phyloP scores from a whole-genome alignment of 2,888 invertebrate species.

The Ennomos erosarius region DNA sequence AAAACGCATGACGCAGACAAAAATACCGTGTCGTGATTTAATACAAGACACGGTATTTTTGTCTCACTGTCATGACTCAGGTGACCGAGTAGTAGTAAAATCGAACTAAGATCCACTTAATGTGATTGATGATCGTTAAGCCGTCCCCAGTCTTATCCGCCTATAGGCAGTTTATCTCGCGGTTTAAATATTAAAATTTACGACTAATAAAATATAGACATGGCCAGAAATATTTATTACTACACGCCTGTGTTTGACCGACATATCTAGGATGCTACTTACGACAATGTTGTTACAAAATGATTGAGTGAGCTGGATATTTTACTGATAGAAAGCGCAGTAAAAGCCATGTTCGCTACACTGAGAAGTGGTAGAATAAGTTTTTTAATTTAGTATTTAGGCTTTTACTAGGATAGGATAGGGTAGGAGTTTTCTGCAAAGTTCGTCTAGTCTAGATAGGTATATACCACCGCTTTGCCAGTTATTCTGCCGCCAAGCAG shows the following conservation, averaged over 20 bases:
- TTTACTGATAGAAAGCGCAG: too few relatives aligned
- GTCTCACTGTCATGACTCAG: constrained; percentile 15
- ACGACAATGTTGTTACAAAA: too few relatives aligned
- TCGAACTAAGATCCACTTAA: constrained; percentile 24
- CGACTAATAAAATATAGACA: constrained; percentile 7
- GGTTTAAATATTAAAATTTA: constrained; percentile 17
- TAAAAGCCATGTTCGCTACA: too few relatives aligned
- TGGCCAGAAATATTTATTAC: constrained; percentile 8
- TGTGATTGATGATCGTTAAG: constrained; percentile 19
- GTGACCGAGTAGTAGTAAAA: constrained; percentile 21
- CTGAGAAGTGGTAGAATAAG: too few relatives aligned
- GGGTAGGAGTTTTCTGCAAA: too few relatives aligned
- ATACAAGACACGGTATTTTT: constrained; percentile 18
- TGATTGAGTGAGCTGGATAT: too few relatives aligned
- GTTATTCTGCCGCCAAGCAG: too few relatives aligned
- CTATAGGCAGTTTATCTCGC: constrained; percentile 10
- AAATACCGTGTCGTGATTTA: constrained; percentile 13
- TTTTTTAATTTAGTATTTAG: too few relatives aligned
- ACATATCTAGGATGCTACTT: not conserved
- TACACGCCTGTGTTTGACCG: constrained; percentile 6
- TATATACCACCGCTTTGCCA: too few relatives aligned
- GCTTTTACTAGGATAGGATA: too few relatives aligned
- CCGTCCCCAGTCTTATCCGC: constrained; percentile 2
- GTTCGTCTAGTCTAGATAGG: too few relatives aligned
- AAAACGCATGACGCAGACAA: constrained; percentile 15